Evolutionary conservation across 2,888 invertebrate genomes (phyloP).

Genomic region (Andrena hattorfiana): DNA sequence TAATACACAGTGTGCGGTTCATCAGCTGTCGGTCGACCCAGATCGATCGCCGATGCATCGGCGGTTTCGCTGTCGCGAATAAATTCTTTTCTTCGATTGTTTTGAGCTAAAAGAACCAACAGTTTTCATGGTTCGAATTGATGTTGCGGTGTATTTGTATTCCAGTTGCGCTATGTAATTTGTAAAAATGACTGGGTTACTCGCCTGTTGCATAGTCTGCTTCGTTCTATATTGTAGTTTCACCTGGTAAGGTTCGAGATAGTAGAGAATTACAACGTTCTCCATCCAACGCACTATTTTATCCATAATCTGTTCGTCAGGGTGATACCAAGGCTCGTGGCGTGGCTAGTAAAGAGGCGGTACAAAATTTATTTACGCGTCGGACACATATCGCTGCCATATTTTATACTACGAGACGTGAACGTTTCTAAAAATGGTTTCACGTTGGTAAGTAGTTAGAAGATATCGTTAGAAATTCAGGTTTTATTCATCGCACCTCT

Average conservation of each 20-base stretch:
- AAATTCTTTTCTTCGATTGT: neutral
- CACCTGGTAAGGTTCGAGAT: constrained; percentile 86
- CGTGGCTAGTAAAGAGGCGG: constrained; percentile 93
- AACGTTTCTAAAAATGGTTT: constrained; percentile 92
- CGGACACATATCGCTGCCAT: constrained; percentile 93
- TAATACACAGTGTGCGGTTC: neutral
- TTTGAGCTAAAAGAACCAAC: neutral
- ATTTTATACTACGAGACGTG: constrained; percentile 92
- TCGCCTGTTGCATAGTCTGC: constrained; percentile 81
- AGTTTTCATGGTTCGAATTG: neutral
- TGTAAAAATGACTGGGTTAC: constrained; percentile 84
- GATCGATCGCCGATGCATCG: neutral
- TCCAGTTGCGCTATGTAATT: constrained; percentile 30
- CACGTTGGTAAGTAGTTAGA: constrained; percentile 88
- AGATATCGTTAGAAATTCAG: no score
- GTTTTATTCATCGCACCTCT: no score
- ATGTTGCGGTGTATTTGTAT: neutral
- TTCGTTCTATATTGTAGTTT: constrained; percentile 87
- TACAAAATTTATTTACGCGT: constrained; percentile 92
- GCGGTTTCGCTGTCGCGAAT: neutral
- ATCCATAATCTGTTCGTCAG: constrained; percentile 84
- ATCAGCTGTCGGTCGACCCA: constrained; percentile 9
- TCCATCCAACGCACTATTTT: neutral
- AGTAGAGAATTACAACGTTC: neutral
- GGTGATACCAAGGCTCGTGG: constrained; percentile 91